phyloP scores from a whole-genome alignment of 2,888 invertebrate species.

The Pterobdella sp. region DNA sequence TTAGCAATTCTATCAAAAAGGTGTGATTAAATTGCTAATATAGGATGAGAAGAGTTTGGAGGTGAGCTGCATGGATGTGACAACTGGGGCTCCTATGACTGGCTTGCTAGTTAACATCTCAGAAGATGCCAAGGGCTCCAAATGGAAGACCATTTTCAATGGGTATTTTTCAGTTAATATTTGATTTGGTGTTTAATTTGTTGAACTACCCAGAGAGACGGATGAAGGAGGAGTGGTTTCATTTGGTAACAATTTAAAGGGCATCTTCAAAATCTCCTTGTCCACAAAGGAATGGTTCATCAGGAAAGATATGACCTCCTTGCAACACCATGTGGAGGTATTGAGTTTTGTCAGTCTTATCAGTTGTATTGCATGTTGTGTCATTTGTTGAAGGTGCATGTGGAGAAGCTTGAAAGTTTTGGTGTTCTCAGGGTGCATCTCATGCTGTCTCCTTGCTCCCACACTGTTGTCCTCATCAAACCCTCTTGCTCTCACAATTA shows the following conservation, averaged over 20 bases:
- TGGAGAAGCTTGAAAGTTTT: no score
- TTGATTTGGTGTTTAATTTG: neutral
- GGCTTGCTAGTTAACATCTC: neutral
- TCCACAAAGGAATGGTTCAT: neutral
- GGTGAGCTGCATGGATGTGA: neutral
- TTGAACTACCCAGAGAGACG: neutral
- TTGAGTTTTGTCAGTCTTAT: no score
- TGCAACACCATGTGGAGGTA: neutral
- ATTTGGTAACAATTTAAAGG: neutral
- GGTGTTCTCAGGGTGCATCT: no score
- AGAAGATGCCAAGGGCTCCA: neutral
- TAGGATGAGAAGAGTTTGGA: neutral
- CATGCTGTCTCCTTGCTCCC: no score
- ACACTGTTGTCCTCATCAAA: no score
- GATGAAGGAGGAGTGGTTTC: neutral
- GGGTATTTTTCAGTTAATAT: neutral
- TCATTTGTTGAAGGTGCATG: no score
- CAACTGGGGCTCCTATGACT: neutral
- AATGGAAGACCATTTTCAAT: neutral
- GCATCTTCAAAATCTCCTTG: neutral
- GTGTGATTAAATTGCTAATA: no score
- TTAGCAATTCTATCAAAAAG: no score
- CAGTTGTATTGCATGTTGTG: no score
- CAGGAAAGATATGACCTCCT: neutral
- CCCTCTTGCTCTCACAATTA: no score